Evolutionary conservation across 2,888 invertebrate species (phyloP).

Genomic region (Noctua comes): DNA sequence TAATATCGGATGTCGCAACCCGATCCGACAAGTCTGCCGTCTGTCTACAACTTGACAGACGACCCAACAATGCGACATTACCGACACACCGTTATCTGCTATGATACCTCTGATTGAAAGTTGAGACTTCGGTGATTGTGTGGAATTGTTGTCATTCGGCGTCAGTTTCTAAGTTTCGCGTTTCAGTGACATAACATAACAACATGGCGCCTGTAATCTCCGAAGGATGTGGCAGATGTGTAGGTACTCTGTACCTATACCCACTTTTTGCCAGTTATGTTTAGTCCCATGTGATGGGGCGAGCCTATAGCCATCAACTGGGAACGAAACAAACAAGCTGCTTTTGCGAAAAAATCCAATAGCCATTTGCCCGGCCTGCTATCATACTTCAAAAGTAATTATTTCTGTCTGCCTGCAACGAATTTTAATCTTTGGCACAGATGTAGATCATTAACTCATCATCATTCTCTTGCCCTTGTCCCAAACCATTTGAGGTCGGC

Average conservation of each 20-base stretch:
- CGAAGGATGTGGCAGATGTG: neutral
- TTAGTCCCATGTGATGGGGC: neutral
- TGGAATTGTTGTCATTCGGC: constrained; percentile 18
- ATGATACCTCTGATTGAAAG: constrained; percentile 48
- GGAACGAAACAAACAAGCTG: neutral
- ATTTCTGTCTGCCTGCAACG: neutral
- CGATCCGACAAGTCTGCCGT: constrained; percentile 58
- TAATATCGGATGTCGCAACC: constrained; percentile 47
- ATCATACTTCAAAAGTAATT: neutral
- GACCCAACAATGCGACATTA: constrained; percentile 62
- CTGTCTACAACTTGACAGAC: constrained; percentile 54
- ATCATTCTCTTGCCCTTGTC: too few species aligned
- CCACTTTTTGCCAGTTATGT: neutral
- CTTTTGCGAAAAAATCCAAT: neutral
- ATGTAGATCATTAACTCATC: neutral
- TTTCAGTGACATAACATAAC: neutral
- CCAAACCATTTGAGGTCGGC: too few species aligned
- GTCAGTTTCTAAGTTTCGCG: constrained; percentile 8
- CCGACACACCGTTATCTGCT: constrained; percentile 48
- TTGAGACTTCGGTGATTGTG: constrained; percentile 27
- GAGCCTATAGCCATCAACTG: neutral
- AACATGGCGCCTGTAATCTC: neutral
- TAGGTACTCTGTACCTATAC: neutral
- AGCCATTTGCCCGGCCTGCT: neutral
- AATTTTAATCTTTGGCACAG: neutral